phyloP scores from a whole-genome alignment of 2,113 vertebrate species.

The Chiloscyllium plagiosum region DNA sequence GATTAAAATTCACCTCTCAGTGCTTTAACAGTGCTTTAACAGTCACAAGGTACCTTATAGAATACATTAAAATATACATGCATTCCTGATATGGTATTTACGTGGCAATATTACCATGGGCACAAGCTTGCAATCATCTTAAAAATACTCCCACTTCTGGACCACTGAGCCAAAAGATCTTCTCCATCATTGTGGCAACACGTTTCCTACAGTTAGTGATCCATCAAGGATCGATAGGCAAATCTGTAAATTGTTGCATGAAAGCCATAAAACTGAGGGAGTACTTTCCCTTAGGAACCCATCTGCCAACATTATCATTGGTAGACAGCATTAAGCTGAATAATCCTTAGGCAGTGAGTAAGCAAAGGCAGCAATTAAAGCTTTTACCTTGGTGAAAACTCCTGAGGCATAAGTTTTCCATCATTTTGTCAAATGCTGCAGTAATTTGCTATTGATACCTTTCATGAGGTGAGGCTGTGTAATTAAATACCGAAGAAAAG shows the following conservation, averaged over 20 bases:
- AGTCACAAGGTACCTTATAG: not conserved
- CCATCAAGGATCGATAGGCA: not conserved
- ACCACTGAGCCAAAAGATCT: not conserved
- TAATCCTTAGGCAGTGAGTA: not conserved
- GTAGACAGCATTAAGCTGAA: not conserved
- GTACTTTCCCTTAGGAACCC: not conserved
- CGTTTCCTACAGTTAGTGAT: not conserved
- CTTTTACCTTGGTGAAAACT: not conserved
- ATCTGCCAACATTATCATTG: not conserved
- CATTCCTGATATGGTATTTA: no score
- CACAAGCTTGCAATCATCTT: not conserved
- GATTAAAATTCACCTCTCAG: not conserved
- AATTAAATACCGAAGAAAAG: not conserved
- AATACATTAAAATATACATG: not conserved
- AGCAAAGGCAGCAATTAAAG: conserved; percentile 4
- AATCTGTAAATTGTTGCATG: not conserved
- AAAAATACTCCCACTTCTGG: not conserved
- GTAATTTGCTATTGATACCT: not conserved
- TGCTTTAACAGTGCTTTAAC: not conserved
- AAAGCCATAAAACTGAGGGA: not conserved
- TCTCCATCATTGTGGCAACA: not conserved
- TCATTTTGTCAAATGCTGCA: not conserved
- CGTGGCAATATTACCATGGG: not conserved
- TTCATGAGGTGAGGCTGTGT: not conserved
- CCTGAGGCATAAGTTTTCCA: no score